Conservation (phyloP, 92 coral and sea anemone species). For the Phenganax marumi region DNA sequence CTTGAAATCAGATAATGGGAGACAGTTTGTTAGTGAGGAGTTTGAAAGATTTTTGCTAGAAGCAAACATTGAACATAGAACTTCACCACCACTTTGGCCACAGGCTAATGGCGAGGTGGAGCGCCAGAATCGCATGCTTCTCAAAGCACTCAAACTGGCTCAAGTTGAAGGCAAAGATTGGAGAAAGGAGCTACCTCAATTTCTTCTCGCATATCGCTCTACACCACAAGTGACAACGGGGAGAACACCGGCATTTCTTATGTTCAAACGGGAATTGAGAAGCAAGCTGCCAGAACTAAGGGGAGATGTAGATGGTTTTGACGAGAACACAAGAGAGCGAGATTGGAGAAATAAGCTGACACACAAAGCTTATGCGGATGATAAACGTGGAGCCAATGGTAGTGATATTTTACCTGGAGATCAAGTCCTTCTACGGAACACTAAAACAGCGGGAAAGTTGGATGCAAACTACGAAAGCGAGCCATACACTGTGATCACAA, state of each 20-base stretch:
- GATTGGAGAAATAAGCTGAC: constrained; percentile 53
- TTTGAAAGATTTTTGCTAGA: constrained; percentile 38
- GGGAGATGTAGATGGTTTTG: constrained; percentile 21
- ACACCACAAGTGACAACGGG: constrained; percentile 49
- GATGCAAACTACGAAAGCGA: constrained; percentile 32
- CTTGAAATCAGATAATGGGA: no score
- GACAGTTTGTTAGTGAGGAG: no score
- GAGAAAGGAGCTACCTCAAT: constrained; percentile 34
- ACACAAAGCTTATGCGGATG: constrained; percentile 46
- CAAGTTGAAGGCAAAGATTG: constrained; percentile 35
- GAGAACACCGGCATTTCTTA: constrained; percentile 29
- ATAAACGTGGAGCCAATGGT: constrained; percentile 16
- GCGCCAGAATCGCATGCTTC: constrained; percentile 45
- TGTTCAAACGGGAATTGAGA: constrained; percentile 47
- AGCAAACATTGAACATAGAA: constrained; percentile 38
- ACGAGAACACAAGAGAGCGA: constrained; percentile 41
- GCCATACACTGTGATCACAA: constrained; percentile 59
- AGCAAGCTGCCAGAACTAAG: constrained; percentile 54
- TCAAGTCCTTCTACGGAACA: constrained; percentile 51
- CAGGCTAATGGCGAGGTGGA: constrained; percentile 55
- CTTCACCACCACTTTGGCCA: constrained; percentile 51
- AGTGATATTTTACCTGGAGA: constrained; percentile 48
- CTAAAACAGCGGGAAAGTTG: constrained; percentile 50
- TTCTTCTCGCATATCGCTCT: constrained; percentile 46
- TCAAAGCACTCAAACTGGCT: constrained; percentile 38